Conservation (phyloP, 1,140 invertebrate genomes). For the Bactericera cockerelli region DNA sequence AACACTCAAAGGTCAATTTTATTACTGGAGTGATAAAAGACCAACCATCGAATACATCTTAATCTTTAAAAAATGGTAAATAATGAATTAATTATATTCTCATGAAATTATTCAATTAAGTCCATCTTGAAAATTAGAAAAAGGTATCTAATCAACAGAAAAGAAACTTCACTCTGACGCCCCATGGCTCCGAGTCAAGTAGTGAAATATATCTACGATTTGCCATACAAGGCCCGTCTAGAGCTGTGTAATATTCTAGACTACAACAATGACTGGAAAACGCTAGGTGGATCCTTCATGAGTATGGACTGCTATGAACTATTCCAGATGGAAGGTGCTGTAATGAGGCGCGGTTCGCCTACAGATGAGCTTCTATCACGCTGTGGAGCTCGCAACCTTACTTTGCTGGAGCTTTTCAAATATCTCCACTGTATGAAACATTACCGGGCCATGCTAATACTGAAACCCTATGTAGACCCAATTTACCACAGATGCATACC, state of each 20-base stretch:
- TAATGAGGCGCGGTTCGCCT: conserved; percentile 40
- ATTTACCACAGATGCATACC: neutral
- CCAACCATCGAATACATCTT: too few species aligned
- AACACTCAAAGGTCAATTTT: too few species aligned
- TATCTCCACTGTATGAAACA: conserved; percentile 52
- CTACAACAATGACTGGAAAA: conserved; percentile 58
- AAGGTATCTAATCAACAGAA: too few species aligned
- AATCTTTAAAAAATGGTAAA: too few species aligned
- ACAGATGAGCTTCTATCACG: conserved; percentile 52
- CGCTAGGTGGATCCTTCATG: conserved; percentile 43
- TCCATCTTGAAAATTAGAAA: too few species aligned
- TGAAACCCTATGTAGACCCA: conserved; percentile 39
- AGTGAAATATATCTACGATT: conserved; percentile 46
- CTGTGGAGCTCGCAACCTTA: conserved; percentile 69
- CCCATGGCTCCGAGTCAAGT: too few species aligned
- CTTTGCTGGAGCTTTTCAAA: conserved; percentile 56
- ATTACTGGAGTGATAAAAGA: too few species aligned
- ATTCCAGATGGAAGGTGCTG: conserved; percentile 33
- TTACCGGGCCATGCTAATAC: conserved; percentile 47
- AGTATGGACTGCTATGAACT: conserved; percentile 33
- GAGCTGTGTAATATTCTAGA: conserved; percentile 61
- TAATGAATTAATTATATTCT: too few species aligned
- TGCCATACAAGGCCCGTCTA: conserved; percentile 48
- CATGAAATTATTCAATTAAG: too few species aligned
- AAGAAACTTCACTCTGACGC: too few species aligned